Base-by-base conservation (phyloP, 2,113 vertebrate species). In the Hippocampus barbouri region DNA sequence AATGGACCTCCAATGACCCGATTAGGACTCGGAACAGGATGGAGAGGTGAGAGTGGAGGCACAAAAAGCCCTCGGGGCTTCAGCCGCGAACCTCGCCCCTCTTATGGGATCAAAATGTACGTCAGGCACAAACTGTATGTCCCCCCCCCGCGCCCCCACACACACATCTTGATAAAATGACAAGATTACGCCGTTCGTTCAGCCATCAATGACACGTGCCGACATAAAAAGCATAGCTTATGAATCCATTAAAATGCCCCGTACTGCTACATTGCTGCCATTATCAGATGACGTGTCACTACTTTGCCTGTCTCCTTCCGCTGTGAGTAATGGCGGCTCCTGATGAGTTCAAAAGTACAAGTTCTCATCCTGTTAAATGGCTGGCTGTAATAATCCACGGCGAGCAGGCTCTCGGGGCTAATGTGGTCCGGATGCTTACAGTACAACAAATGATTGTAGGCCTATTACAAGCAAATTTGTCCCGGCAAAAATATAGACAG, bases 201-300 rank as follows among this genome's bases (percentile, higher is more conserved):
- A 77, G 71, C 90, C 85, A 76, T 75, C 80, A 71, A 27, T 77
- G 57, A 70, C 88, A 81, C 81, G 73, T 47, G 80, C 83, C 75
- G 82, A 76, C 67, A 84, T 75, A 74, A 79, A 53, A 82, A 77
- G 81, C 84, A 90, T 90, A 87, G 91, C 89, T 90, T 93, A 92
- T 79, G 81, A 82, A 84, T 82, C 81, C 84, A 90, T 91, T 91
- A 89, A 89, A 86, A 87, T 74, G 84, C 49, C 74, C 67, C 80
- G 82, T 85, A 91, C 75, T 77, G 87, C 89, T 80, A 83, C 79
- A 87, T 66, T 68, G 82, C 83, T 72, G 85, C 89, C 85, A 85
- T 91, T 89, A 92, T 87, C 69, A 79, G 87, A 89, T 83, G 82
- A 64, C 72, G 82, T 74, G 81, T 71, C 84, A 84, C 85, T 86